These are phyloP conservation scores for Paragorgia papillata DNA, from an alignment of 92 coral and sea anemone genomes.

Conservation along the genomic window DNA sequence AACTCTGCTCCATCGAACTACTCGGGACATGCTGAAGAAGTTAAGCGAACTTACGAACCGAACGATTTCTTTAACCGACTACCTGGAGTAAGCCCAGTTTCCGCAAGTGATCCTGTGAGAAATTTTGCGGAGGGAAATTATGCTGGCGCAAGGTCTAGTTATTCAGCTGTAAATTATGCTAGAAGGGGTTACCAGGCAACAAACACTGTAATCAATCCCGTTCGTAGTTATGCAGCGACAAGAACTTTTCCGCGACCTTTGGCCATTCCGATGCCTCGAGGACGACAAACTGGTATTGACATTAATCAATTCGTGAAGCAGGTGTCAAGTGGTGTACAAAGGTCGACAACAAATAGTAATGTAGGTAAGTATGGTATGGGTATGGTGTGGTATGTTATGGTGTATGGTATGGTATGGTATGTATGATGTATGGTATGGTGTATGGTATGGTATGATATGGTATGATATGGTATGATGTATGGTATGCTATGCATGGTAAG, in stretches of 20 bases:
- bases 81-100: background rate
- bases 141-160: background rate
- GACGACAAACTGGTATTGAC: conserved; percentile 17
- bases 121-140: background rate
- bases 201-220: background rate
- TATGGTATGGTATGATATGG: too few relatives aligned
- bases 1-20: background rate
- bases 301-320: conserved; percentile 43
- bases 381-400: too few relatives aligned
- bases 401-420: too few relatives aligned
- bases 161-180: background rate
- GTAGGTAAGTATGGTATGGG: background rate
- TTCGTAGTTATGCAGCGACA: background rate
- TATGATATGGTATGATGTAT: too few relatives aligned
- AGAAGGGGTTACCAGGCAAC: conserved; percentile 1
- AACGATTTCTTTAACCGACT: conserved; percentile 12
- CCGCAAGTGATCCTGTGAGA: background rate
- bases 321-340: conserved; percentile 13
- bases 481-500: too few relatives aligned
- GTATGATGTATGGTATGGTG: too few relatives aligned
- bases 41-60: background rate
- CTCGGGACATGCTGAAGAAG: background rate
- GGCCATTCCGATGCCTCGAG: background rate
- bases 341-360: background rate
- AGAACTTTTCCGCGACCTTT: conserved; percentile 4